phyloP scores from a whole-genome alignment of 2,113 vertebrate species.

The Lepus timidus region DNA sequence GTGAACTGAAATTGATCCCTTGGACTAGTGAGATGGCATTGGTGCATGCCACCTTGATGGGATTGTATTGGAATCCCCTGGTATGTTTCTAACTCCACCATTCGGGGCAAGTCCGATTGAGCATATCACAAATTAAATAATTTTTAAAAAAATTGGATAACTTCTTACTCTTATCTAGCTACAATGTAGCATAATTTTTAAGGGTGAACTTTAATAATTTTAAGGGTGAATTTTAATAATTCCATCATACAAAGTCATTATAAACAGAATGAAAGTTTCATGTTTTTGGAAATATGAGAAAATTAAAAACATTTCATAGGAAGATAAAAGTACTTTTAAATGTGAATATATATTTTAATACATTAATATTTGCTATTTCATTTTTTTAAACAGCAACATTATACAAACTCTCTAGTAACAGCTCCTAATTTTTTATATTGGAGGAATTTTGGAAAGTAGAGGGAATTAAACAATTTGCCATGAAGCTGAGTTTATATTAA shows the following conservation, averaged over 20 bases:
- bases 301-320: not conserved
- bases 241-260: constrained; percentile 9
- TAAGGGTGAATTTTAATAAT: not conserved
- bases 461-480: not conserved
- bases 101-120: too few relatives aligned
- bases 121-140: too few relatives aligned
- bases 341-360: not conserved
- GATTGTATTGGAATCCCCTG: too few relatives aligned
- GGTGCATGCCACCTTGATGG: too few relatives aligned
- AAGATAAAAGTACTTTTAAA: constrained; percentile 1
- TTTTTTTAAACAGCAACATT: not conserved
- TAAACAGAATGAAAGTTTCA: not conserved
- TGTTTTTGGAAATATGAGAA: constrained; percentile 31
- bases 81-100: too few relatives aligned
- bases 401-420: not conserved
- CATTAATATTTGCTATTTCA: not conserved
- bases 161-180: too few relatives aligned
- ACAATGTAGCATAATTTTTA: not conserved
- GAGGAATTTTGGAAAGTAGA: not conserved
- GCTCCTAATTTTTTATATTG: not conserved
- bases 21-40: too few relatives aligned
- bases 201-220: not conserved
- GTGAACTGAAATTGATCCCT: too few relatives aligned
- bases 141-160: too few relatives aligned
- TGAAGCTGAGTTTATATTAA: not conserved